phyloP scores from a whole-genome alignment of 2,888 invertebrate species.

The Oconnorella tubifera region DNA sequence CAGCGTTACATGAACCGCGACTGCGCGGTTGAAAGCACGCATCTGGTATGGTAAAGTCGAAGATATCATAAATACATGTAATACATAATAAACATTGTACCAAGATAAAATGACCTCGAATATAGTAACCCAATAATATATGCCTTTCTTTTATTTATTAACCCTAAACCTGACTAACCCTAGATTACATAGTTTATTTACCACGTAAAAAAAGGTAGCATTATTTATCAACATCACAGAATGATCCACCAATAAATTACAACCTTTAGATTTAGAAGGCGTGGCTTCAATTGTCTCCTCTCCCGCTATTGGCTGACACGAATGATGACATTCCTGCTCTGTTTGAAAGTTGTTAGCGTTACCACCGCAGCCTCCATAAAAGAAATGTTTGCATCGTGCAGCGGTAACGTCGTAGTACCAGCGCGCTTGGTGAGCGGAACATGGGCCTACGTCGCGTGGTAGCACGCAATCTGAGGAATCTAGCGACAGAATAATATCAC shows the following conservation, averaged over 20 bases:
- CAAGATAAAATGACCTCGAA: no score
- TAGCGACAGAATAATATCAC: not conserved
- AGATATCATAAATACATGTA: no score
- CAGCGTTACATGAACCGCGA: slow-evolving; percentile 20
- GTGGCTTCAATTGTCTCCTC: not conserved
- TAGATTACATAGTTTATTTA: no score
- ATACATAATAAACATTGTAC: no score
- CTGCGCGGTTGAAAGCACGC: slow-evolving; percentile 24
- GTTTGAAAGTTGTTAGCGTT: slow-evolving; percentile 73
- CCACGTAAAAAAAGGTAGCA: no score
- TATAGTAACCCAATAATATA: no score
- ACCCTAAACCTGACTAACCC: no score
- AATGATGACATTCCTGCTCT: slow-evolving; percentile 36
- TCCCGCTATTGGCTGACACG: slow-evolving; percentile 15
- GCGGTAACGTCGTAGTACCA: slow-evolving; percentile 67
- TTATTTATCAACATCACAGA: no score
- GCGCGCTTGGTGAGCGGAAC: slow-evolving; percentile 65
- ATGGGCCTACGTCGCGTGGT: slow-evolving; percentile 68
- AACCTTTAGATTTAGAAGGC: not conserved
- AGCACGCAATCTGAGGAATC: slow-evolving; percentile 60
- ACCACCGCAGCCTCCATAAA: slow-evolving; percentile 78
- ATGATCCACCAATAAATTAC: no score
- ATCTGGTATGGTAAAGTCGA: no score
- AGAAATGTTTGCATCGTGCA: slow-evolving; percentile 68
- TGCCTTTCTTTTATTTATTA: no score